Evolutionary conservation across 2,888 invertebrate species (phyloP), one percentile per base, ranked within the genome.

Genomic region (Tortricodes alternella): DNA sequence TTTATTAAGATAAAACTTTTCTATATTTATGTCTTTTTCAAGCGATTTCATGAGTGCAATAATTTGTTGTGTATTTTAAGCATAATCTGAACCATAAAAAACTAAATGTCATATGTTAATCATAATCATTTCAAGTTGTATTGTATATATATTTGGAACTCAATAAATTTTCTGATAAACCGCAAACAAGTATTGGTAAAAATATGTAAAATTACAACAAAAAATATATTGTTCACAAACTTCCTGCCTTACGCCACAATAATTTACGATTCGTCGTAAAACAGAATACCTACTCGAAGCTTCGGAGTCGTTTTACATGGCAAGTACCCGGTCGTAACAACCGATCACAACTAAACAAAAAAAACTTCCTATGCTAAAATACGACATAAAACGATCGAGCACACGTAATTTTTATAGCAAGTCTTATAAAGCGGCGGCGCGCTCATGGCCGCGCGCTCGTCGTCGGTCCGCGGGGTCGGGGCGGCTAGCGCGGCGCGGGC

Each of bases 21-120:
- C 61, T 65, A 67, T 67, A 62, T 73, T 65, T 67, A 67, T 61
- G 70, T 68, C 72, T 71, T 67, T 70, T 71, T 70, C 69, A 65
- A 67, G 64, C 65, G 68, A 64, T 61, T 64, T 63, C 65, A 65
- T 43, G 56, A 60, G 53, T 58, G 56, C 55, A 53, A 55, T 46
- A 48, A 34, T 15, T 43, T 48, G 53, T 34, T 50, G 24, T 35
- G 23, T 24, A 32, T 46, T 32, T 53, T 46, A 13, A 29, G 39
- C 44, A 53, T 62, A 65, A 65, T 52, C 37, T 64, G 63, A 62
- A 66, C 70, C 62, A 63, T 59, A 65, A 62, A 60, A 59, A 50
- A 50, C 38, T 49, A 61, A 58, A 48, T 4, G n/a, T 29, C 9
- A n/a, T n/a, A 11, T n/a, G 9, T 27, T 9, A 29, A 11, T 23